Conservation (phyloP, 2,113 vertebrate species). For the Plecturocebus donacophilus region DNA sequence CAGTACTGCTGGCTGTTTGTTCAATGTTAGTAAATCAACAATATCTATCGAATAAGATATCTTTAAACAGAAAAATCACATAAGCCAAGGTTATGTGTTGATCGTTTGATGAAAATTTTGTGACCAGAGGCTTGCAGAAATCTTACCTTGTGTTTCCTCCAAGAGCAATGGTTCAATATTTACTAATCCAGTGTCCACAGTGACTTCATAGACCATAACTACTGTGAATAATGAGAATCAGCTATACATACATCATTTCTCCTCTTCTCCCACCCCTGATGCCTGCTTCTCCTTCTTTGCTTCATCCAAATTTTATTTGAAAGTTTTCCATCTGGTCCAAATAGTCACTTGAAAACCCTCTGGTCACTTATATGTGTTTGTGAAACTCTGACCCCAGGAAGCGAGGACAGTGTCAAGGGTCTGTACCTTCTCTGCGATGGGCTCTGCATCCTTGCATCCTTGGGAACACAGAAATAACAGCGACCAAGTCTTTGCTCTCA, state of each 20-base stretch:
- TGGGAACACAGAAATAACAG: neutral
- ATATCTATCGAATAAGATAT: neutral
- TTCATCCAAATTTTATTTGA: neutral
- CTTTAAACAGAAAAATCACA: neutral
- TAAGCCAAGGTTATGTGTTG: neutral
- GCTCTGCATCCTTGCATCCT: accelerated
- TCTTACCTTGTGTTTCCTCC: neutral
- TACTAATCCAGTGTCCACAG: neutral
- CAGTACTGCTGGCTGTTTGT: neutral
- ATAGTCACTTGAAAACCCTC: neutral
- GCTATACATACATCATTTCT: neutral
- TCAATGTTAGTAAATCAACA: neutral
- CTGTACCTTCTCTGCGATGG: neutral
- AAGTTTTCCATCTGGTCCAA: neutral
- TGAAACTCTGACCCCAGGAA: neutral
- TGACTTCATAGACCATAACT: neutral
- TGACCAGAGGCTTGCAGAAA: neutral
- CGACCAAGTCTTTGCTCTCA: neutral
- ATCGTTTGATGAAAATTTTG: neutral
- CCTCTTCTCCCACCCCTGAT: neutral
- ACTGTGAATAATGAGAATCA: neutral
- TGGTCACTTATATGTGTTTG: neutral
- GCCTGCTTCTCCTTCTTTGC: neutral
- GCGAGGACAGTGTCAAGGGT: neutral
- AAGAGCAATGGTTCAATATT: neutral